Evolutionary conservation across 1,140 invertebrate species (phyloP).

Genomic region (silkworm (Bombyx mori)): DNA sequence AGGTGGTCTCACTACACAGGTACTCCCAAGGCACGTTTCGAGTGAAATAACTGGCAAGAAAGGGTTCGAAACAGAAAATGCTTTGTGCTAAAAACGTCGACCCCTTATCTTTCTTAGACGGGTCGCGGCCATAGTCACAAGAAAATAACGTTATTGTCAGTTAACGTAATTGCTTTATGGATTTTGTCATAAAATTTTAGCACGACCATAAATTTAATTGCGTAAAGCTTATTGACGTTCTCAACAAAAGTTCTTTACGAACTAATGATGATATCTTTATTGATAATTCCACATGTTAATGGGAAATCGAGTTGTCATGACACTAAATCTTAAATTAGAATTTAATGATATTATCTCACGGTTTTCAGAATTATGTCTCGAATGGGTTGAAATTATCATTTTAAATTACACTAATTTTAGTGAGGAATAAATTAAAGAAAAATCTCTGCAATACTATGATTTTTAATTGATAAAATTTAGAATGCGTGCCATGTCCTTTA

Average conservation of each 20-base stretch:
- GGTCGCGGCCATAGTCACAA: conserved; percentile 44
- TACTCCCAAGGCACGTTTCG: conserved; percentile 48
- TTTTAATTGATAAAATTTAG: too few relatives aligned
- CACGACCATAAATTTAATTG: too few relatives aligned
- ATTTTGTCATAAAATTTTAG: too few relatives aligned
- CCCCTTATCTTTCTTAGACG: conserved; percentile 58
- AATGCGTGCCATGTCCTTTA: conserved; percentile 54
- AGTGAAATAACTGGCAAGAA: conserved; percentile 54
- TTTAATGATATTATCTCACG: too few relatives aligned
- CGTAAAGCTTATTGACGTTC: too few relatives aligned
- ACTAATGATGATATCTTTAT: conserved; percentile 4
- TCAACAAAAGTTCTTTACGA: conserved; percentile 3
- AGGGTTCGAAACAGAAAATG: conserved; percentile 60
- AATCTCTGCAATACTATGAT: conserved; percentile 26
- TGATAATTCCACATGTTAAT: conserved; percentile 9
- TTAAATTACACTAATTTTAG: background rate
- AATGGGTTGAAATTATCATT: too few relatives aligned
- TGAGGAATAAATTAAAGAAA: background rate
- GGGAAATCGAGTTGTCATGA: background rate
- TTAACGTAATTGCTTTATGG: background rate
- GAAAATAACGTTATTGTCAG: conserved; percentile 16
- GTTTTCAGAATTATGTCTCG: too few relatives aligned
- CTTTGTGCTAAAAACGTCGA: conserved; percentile 67
- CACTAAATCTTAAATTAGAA: too few relatives aligned
- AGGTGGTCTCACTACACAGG: conserved; percentile 45